Evolutionary conservation across 23 tunicate species (phyloP).

Genomic region (Ascidia mentula): DNA sequence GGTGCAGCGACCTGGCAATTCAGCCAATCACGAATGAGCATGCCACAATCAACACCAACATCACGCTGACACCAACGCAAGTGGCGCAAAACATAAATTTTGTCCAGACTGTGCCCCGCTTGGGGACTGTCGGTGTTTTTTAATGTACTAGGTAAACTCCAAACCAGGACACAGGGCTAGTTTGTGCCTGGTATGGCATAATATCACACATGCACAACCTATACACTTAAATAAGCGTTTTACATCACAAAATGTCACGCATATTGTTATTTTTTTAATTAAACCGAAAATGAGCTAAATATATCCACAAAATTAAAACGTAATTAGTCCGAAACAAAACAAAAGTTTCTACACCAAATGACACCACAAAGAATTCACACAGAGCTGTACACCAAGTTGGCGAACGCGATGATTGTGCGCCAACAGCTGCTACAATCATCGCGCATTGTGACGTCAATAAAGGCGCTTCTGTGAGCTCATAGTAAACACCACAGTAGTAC

Average conservation of each 20-base stretch:
- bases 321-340: too few relatives aligned
- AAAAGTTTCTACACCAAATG: not conserved
- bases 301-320: too few relatives aligned
- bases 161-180: too few relatives aligned
- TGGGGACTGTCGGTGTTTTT: not conserved
- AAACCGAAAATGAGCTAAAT: too few relatives aligned
- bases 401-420: not conserved
- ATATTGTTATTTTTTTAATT: too few relatives aligned
- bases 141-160: too few relatives aligned
- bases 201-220: too few relatives aligned
- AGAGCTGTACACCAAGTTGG: not conserved
- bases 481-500: not conserved
- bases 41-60: conserved; percentile 10
- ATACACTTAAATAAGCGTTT: too few relatives aligned
- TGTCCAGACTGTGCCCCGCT: not conserved
- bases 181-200: too few relatives aligned
- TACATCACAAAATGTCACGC: too few relatives aligned
- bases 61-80: not conserved
- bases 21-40: conserved; percentile 13
- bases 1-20: conserved; percentile 10
- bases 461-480: not conserved
- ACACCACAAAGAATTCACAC: not conserved
- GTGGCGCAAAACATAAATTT: not conserved
- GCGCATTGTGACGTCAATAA: conserved; percentile 3
- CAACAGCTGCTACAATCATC: conserved; percentile 6